Base-by-base conservation (phyloP, 2,113 vertebrate species). In the Rhodinocichla rosea region DNA sequence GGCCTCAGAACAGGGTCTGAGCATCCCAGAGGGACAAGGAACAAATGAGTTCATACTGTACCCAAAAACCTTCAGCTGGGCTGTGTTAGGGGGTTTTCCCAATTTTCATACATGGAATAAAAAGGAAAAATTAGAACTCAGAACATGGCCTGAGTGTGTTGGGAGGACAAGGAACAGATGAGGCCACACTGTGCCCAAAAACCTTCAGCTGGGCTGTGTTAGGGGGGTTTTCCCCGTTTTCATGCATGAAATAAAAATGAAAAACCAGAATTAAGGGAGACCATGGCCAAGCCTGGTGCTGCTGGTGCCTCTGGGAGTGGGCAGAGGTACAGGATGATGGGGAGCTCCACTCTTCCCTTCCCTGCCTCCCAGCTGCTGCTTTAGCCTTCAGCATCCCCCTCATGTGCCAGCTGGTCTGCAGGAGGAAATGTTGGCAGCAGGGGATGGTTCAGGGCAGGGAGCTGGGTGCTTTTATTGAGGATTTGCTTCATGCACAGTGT, bases 121-220 rank as follows among this genome's bases (percentile, higher is more conserved):
- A 50, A 47, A 47, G 21, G 21, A 22, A 45, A 45, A 45, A 39
- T 39, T 12, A 30, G 28, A 3, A 11, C 17, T 32, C 11, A 8
- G 52, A 53, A 20, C 30, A 7, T 27, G 42, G 71, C 74, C 55
- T 0, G 1, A 23, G 2, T 53, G 28, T 53, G 17, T 17, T 11
- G 11, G 28, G 2, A 32, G 52, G 17, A 55, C 17, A 20, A 6
- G 18, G 53, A 20, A 13, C 53, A 55, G 18, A 5, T 13, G 53
- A 20, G 11, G 0, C 30, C 53, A 55, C 19, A 4, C 19, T 0
- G 0, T n/a, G 9, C 22, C 49, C 67, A 53, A 7, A 24, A 24
- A 20, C 37, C n/a, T 89, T 62, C 27, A 55, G 1, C 65, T 75
- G 55, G 30, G 50, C 53, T 65, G 3, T 44, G 18, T 7, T 26